phyloP scores from a whole-genome alignment of 2,797 vertebrate species.

The Malurus splendens region DNA sequence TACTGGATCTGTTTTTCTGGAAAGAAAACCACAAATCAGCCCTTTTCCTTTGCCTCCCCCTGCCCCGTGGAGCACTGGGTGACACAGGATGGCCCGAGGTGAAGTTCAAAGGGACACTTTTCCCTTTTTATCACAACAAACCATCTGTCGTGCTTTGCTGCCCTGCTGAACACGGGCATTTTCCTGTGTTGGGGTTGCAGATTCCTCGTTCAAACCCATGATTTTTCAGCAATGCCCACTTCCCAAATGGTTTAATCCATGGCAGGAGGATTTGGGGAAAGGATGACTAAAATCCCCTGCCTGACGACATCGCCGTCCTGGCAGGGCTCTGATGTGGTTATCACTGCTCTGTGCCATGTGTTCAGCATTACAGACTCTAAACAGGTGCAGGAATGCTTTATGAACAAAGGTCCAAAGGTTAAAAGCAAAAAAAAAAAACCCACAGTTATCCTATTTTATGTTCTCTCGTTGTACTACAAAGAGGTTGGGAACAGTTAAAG shows the following conservation, averaged over 20 bases:
- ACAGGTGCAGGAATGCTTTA: slow-evolving; percentile 50
- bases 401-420: slow-evolving; percentile 42
- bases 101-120: neutral
- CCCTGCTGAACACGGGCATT: neutral
- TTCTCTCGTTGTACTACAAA: slow-evolving; percentile 38
- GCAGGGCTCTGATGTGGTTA: slow-evolving; percentile 33
- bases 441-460: slow-evolving; percentile 36
- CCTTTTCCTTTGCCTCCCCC: neutral
- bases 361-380: slow-evolving; percentile 48
- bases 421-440: slow-evolving; percentile 33
- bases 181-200: neutral
- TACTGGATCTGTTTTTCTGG: neutral
- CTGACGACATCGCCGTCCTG: neutral
- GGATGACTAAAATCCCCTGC: neutral
- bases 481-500: neutral
- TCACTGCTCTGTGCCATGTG: slow-evolving; percentile 28
- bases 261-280: slow-evolving; percentile 17
- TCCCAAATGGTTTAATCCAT: slow-evolving; percentile 42
- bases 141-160: neutral
- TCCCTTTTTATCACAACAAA: neutral
- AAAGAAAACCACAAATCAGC: neutral
- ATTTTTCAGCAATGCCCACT: slow-evolving; percentile 11
- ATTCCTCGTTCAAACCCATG: neutral
- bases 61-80: neutral
- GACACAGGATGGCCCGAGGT: neutral